phyloP scores from a whole-genome alignment of 2,797 vertebrate genomes.

The Acipenser oxyrinchus region DNA sequence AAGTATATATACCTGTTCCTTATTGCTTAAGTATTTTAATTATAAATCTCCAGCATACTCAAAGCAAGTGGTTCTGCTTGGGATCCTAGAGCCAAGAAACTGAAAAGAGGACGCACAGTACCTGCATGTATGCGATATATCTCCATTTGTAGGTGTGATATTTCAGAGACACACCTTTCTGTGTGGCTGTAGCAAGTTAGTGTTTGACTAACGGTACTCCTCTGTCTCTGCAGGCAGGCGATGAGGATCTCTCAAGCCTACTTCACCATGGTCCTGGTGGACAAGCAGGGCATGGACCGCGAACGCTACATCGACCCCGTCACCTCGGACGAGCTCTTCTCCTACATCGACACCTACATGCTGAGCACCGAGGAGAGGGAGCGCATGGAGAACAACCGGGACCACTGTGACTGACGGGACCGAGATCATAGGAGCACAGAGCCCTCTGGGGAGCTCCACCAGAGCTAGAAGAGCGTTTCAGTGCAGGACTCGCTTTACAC shows the following conservation, averaged over 20 bases:
- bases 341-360: slow-evolving; percentile 78
- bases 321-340: slow-evolving; percentile 79
- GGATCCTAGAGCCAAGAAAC: no score
- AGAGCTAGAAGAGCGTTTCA: neutral
- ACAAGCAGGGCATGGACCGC: slow-evolving; percentile 72
- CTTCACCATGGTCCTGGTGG: slow-evolving; percentile 86
- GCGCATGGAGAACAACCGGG: slow-evolving; percentile 51
- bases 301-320: slow-evolving; percentile 78
- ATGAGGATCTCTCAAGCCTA: slow-evolving; percentile 73
- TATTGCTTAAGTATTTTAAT: no score
- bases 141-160: no score
- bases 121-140: no score
- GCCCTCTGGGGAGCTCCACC: slow-evolving; percentile 13
- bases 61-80: no score
- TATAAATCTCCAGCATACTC: no score
- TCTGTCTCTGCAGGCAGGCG: slow-evolving; percentile 55
- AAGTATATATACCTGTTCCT: no score
- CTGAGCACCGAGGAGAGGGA: slow-evolving; percentile 68
- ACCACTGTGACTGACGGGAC: slow-evolving; percentile 67
- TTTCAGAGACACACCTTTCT: no score
- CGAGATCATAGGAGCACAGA: neutral
- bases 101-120: no score
- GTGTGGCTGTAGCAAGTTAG: no score
- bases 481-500: no score
- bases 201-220: neutral